Percentiles rank a stretch among this genome's conserved stretches.
phyloP scores from a whole-genome alignment of 2,888 invertebrate genomes.

The Patella caerulea region DNA sequence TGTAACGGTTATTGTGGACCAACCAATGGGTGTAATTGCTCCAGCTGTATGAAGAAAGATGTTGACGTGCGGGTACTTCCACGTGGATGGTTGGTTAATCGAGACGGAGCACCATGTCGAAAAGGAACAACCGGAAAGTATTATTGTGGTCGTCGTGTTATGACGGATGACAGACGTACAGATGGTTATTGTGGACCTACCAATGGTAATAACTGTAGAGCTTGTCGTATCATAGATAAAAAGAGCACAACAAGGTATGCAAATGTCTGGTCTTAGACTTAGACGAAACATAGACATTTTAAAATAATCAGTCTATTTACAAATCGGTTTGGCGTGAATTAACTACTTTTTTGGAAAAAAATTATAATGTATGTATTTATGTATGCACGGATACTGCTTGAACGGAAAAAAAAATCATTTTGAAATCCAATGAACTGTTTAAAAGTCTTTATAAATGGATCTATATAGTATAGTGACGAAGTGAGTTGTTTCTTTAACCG shows the following conservation, averaged over 20 bases:
- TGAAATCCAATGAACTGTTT: no score
- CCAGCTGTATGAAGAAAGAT: not conserved
- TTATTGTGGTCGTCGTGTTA: not conserved
- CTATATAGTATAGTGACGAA: no score
- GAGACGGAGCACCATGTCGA: not conserved
- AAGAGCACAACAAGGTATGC: not conserved
- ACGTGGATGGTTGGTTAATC: not conserved
- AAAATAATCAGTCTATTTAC: no score
- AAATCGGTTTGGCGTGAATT: no score
- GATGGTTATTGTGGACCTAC: conserved; percentile 9
- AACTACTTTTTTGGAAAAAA: no score
- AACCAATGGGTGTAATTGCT: not conserved
- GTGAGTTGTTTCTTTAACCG: no score
- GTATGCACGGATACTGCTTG: no score
- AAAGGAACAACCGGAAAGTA: not conserved
- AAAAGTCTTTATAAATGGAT: no score
- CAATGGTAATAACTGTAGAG: not conserved
- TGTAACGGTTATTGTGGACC: conserved; percentile 4
- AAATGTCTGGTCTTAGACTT: not conserved
- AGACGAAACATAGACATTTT: no score
- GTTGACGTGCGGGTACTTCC: not conserved
- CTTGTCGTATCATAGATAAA: not conserved
- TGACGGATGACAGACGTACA: not conserved
- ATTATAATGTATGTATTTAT: no score
- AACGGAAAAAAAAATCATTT: no score